Evolutionary conservation across 2,797 vertebrate species (phyloP).

Genomic region (Pseudotriccus pelzelni): DNA sequence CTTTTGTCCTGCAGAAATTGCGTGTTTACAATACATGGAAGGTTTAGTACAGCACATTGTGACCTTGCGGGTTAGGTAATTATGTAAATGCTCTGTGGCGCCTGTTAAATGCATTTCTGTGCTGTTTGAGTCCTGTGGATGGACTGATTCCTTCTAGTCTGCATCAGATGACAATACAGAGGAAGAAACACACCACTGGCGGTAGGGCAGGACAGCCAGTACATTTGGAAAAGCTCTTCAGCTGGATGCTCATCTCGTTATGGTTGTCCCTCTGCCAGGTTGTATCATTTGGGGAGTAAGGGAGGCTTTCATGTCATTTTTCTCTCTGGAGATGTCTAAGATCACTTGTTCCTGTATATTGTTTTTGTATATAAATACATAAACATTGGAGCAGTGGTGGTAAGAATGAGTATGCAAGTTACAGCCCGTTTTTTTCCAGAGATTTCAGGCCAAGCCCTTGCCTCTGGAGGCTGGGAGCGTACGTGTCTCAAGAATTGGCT

Average conservation of each 20-base stretch:
- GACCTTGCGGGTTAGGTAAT: slow-evolving; percentile 8
- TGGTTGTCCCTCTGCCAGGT: background rate
- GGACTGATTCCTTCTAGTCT: background rate
- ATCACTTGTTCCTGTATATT: background rate
- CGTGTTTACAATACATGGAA: background rate
- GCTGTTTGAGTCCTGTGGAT: background rate
- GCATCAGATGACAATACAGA: background rate
- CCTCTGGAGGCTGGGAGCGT: background rate
- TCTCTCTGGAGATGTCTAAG: background rate
- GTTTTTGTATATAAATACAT: background rate
- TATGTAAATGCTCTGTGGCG: background rate
- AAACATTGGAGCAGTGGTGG: background rate
- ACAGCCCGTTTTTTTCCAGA: background rate
- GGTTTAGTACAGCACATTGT: slow-evolving; percentile 8
- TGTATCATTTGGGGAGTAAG: background rate
- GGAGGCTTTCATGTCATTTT: background rate
- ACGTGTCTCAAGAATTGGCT: background rate
- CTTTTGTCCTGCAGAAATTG: slow-evolving; percentile 27
- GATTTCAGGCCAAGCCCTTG: background rate
- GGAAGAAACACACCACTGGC: background rate
- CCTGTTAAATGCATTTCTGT: background rate
- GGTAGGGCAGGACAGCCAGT: background rate
- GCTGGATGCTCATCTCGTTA: background rate
- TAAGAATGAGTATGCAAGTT: background rate
- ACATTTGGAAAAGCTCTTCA: background rate